A percentile compares a stretch with the other conserved stretches of the same genome.
Conservation (phyloP, 23 tunicate genomes). For the Halocynthia roretzi region DNA sequence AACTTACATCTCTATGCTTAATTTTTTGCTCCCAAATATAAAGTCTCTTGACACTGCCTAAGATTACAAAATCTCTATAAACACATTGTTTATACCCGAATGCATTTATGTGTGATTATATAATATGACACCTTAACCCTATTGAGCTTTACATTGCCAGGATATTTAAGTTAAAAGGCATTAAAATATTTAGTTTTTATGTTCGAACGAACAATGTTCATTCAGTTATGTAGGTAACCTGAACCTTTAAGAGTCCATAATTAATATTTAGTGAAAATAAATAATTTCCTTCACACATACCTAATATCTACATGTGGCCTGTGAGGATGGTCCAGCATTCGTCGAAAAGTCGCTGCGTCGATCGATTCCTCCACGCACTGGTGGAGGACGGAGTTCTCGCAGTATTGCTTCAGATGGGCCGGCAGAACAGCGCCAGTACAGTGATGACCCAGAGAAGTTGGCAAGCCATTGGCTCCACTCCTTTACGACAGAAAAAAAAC, state of each 20-base stretch:
- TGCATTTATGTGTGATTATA: too few species aligned
- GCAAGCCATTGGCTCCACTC: slow-evolving; percentile 81
- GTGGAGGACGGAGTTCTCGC: slow-evolving; percentile 78
- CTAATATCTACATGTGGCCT: slow-evolving; percentile 75
- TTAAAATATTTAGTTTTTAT: neutral
- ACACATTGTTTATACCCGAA: too few species aligned
- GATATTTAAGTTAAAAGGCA: too few species aligned
- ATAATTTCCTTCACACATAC: slow-evolving; percentile 12
- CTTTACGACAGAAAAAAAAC: slow-evolving; percentile 11
- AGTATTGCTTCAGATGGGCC: slow-evolving; percentile 58
- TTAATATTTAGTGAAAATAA: neutral
- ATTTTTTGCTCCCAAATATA: too few species aligned
- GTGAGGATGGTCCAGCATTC: slow-evolving; percentile 38
- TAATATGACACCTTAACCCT: too few species aligned
- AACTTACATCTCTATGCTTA: neutral
- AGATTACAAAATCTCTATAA: too few species aligned
- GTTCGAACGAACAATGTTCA: neutral
- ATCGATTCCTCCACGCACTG: slow-evolving; percentile 66
- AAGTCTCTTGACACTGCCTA: too few species aligned
- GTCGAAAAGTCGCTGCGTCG: slow-evolving; percentile 32
- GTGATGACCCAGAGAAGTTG: slow-evolving; percentile 48
- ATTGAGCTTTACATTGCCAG: too few species aligned
- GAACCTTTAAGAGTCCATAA: too few species aligned
- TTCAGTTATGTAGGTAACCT: too few species aligned
- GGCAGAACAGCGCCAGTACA: slow-evolving; percentile 57